Conservation (phyloP, 2,888 invertebrate genomes). For the Temnothorax rugatulus region DNA sequence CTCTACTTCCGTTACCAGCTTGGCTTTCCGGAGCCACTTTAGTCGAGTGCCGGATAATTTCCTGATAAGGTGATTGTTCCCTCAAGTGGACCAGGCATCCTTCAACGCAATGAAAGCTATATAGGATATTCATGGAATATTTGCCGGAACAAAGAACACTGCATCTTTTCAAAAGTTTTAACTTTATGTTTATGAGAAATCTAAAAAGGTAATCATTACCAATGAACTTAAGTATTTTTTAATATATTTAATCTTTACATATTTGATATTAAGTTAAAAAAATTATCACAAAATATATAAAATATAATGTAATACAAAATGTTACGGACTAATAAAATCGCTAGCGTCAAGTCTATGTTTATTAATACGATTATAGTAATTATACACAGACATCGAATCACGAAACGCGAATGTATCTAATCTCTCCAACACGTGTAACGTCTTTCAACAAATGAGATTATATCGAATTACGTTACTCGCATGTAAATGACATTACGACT, state of each 20-base stretch:
- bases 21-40: constrained; percentile 72
- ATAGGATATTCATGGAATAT: constrained; percentile 31
- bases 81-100: constrained; percentile 58
- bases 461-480: constrained; percentile 38
- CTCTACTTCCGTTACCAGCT: constrained; percentile 40
- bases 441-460: constrained; percentile 40
- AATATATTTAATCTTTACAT: neutral
- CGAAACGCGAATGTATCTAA: constrained; percentile 21
- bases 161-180: neutral
- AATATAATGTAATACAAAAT: neutral
- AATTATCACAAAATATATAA: neutral
- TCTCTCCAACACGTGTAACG: neutral
- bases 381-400: neutral
- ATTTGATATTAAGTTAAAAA: neutral
- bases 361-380: constrained; percentile 21
- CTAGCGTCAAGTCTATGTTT: neutral
- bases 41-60: constrained; percentile 73
- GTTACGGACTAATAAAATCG: neutral
- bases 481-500: constrained; percentile 47
- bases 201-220: neutral
- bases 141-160: neutral
- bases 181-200: constrained; percentile 1
- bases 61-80: constrained; percentile 73
- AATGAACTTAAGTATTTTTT: neutral
- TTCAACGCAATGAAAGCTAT: constrained; percentile 12